Conservation (phyloP, 2,113 vertebrate genomes). For the Ceyx margarethae region DNA sequence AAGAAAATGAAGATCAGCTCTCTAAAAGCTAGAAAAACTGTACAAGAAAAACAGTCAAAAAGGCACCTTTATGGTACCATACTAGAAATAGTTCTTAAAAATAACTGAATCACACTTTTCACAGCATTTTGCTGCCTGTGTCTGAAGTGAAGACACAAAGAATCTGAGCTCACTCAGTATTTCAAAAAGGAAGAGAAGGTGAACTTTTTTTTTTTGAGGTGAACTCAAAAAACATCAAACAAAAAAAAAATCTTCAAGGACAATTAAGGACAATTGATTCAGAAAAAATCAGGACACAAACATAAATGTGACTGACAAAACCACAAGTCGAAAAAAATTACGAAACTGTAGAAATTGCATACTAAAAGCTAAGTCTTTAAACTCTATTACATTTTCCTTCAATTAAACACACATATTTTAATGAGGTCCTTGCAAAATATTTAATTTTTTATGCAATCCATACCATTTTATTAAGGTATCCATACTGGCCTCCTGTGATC, state of each 20-base stretch:
- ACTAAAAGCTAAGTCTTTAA: background rate
- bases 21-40: background rate
- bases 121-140: background rate
- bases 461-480: background rate
- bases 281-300: background rate
- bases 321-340: background rate
- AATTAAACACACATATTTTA: slow-evolving; percentile 1
- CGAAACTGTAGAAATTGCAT: background rate
- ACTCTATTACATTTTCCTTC: background rate
- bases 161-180: background rate
- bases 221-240: background rate
- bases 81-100: background rate
- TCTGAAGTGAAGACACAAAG: background rate
- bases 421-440: background rate
- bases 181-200: background rate
- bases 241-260: background rate
- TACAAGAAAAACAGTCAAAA: background rate
- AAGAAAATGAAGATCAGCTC: background rate
- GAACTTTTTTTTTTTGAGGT: too few species aligned
- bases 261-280: background rate
- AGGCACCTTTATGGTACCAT: background rate
- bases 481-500: background rate
- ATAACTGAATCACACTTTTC: background rate
- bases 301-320: background rate
- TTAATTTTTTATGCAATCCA: background rate